Evolutionary conservation across 2,888 invertebrate species (phyloP).

Genomic region (Orchesella flavescens): DNA sequence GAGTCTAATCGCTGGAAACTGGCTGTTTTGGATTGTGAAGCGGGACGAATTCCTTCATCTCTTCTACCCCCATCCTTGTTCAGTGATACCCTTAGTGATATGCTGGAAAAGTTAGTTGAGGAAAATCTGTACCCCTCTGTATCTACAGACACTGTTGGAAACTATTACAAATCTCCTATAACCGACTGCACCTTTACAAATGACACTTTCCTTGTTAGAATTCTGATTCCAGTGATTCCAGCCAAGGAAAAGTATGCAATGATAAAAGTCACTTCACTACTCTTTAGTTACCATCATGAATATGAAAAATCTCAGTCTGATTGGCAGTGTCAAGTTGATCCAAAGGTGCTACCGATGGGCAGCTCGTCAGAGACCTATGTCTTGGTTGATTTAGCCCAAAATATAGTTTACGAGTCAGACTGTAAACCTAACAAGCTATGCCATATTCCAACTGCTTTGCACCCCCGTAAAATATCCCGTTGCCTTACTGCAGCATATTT

Average conservation of each 20-base stretch:
- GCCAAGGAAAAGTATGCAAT: constrained; percentile 31
- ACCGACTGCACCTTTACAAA: constrained; percentile 65
- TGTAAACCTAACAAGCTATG: constrained; percentile 49
- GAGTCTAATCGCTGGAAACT: constrained; percentile 62
- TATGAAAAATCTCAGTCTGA: constrained; percentile 16
- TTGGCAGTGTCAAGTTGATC: constrained; percentile 40
- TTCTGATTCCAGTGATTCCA: constrained; percentile 56
- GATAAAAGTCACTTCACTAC: constrained; percentile 30
- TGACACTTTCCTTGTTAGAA: constrained; percentile 55
- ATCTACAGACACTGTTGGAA: constrained; percentile 37
- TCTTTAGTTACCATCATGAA: constrained; percentile 36
- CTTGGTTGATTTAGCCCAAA: constrained; percentile 43
- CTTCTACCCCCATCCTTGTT: constrained; percentile 45
- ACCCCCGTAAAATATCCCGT: constrained; percentile 36
- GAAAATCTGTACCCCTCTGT: constrained; percentile 35
- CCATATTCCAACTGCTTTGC: constrained; percentile 45
- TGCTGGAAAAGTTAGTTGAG: constrained; percentile 28
- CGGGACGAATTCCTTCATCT: constrained; percentile 51
- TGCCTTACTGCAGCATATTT: constrained; percentile 58
- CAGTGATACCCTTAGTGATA: constrained; percentile 43
- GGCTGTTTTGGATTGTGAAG: constrained; percentile 58
- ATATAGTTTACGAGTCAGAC: constrained; percentile 51
- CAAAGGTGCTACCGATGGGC: constrained; percentile 11
- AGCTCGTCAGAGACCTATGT: constrained; percentile 8
- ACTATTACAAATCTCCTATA: constrained; percentile 53